A percentile compares a stretch with the other conserved stretches of the same genome.
These are phyloP conservation scores for Amblyraja radiata DNA, from an alignment of 2,797 vertebrate species.

Conservation along the genomic window DNA sequence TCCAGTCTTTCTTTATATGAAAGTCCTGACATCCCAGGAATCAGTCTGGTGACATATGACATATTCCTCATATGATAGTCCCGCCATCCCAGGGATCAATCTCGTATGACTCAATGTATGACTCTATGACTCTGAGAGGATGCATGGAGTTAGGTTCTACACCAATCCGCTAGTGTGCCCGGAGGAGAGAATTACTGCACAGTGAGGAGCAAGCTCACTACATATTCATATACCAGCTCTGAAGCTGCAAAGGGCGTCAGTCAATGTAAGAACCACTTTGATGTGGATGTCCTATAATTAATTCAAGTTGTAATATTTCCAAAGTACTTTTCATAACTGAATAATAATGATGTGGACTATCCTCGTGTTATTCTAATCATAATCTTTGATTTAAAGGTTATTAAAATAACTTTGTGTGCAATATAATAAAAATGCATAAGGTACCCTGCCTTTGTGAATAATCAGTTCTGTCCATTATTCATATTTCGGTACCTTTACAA, in stretches of 20 bases:
- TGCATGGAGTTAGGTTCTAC: neutral
- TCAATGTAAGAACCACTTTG: constrained; percentile 24
- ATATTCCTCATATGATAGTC: no score
- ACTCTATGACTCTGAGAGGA: no score
- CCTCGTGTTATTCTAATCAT: constrained; percentile 10
- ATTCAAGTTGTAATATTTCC: constrained; percentile 35
- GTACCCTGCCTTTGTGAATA: constrained; percentile 30
- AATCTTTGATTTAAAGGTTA: constrained; percentile 31
- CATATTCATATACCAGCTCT: neutral
- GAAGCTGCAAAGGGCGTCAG: neutral
- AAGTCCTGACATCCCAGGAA: no score
- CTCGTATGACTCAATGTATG: no score
- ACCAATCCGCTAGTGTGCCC: neutral
- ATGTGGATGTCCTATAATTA: constrained; percentile 24
- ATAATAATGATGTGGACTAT: constrained; percentile 27
- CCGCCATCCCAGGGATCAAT: no score
- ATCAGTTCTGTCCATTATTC: constrained; percentile 23
- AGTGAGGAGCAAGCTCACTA: neutral
- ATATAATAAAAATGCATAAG: constrained; percentile 25
- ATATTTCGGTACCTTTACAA: constrained; percentile 12
- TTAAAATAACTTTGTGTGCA: constrained; percentile 27
- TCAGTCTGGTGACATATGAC: no score
- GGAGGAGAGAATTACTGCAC: neutral
- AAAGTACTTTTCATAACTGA: constrained; percentile 33
- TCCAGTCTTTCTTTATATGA: no score